Percentiles rank a stretch among this genome's conserved stretches.
phyloP scores from a whole-genome alignment of 2,888 invertebrate species.

The Thera britannica region DNA sequence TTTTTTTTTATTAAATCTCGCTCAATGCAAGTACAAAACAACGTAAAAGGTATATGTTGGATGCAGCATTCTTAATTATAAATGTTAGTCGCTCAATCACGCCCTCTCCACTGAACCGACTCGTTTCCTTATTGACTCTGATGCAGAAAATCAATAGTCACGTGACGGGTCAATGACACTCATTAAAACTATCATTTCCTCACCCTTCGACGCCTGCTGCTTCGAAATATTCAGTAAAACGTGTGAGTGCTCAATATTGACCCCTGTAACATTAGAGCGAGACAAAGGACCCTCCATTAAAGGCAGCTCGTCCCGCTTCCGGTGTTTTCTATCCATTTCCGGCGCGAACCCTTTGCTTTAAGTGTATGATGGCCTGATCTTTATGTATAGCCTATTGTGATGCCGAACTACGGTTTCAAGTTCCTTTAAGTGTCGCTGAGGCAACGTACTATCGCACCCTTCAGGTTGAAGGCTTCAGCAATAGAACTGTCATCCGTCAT shows the following conservation, averaged over 20 bases:
- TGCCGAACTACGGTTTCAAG: neutral
- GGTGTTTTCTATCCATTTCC: conserved; percentile 63
- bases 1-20: too few species aligned
- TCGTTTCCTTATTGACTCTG: too few species aligned
- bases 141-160: too few species aligned
- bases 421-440: neutral
- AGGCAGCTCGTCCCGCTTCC: conserved; percentile 51
- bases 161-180: neutral
- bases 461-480: neutral
- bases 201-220: neutral
- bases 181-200: neutral
- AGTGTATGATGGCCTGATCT: conserved; percentile 22
- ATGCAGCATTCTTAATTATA: too few species aligned
- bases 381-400: conserved; percentile 5
- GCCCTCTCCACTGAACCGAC: too few species aligned
- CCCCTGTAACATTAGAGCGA: conserved; percentile 23
- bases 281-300: conserved; percentile 52
- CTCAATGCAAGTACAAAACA: too few species aligned
- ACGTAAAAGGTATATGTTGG: too few species aligned
- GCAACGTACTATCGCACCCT: neutral
- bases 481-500: too few species aligned
- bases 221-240: neutral
- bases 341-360: conserved; percentile 23
- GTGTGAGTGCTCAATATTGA: conserved; percentile 3
- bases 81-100: too few species aligned